These are phyloP conservation scores for Hirtodrosophila confusa DNA, from an alignment of 2,888 invertebrate species.

Conservation along the genomic window DNA sequence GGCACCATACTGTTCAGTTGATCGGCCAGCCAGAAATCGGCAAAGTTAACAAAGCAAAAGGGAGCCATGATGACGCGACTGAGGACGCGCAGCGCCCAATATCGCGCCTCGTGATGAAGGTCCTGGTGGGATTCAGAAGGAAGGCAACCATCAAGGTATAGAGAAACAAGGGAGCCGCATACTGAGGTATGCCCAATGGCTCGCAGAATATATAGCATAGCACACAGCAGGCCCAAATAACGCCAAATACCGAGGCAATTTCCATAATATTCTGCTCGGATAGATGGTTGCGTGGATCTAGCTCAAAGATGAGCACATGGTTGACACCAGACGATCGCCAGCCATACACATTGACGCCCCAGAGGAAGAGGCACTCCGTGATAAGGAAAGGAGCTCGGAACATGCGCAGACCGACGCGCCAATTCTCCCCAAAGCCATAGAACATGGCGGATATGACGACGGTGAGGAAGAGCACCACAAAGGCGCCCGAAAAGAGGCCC, in stretches of 20 bases:
- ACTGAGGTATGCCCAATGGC: constrained; percentile 89
- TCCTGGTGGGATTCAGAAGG: constrained; percentile 90
- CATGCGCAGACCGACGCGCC: constrained; percentile 89
- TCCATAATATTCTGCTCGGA: constrained; percentile 92
- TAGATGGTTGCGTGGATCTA: constrained; percentile 91
- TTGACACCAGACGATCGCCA: constrained; percentile 93
- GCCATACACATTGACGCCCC: constrained; percentile 92
- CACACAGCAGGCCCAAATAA: constrained; percentile 89
- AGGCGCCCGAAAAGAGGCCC: constrained; percentile 93
- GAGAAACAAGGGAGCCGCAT: constrained; percentile 90
- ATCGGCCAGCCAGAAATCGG: constrained; percentile 94
- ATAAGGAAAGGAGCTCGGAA: constrained; percentile 92
- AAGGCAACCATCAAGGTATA: constrained; percentile 88
- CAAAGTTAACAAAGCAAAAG: constrained; percentile 91
- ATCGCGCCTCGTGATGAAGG: constrained; percentile 90
- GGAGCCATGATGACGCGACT: constrained; percentile 89
- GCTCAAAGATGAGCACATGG: constrained; percentile 92
- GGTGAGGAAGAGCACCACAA: constrained; percentile 89
- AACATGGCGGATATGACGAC: constrained; percentile 89
- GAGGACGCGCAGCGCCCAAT: constrained; percentile 87
- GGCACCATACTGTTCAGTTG: constrained; percentile 91
- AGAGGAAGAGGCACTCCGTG: constrained; percentile 90
- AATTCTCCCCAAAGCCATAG: constrained; percentile 85
- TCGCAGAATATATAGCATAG: constrained; percentile 89
- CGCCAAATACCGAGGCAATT: constrained; percentile 90